Evolutionary conservation across 2,797 vertebrate species (phyloP).

Genomic region (Rhinophrynus dorsalis): DNA sequence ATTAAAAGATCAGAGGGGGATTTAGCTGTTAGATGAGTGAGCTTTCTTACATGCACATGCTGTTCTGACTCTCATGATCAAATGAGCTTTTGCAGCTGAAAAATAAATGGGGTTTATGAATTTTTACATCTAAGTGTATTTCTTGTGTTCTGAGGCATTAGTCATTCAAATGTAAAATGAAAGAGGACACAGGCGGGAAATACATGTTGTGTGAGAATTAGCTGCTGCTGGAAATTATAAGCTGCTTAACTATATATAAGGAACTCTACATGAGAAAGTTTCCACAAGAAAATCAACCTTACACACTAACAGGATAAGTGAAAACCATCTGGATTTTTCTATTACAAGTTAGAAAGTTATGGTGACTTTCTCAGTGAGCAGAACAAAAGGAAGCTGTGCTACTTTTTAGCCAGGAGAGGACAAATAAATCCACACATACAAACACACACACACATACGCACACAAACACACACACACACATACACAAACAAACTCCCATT

Average conservation of each 20-base stretch:
- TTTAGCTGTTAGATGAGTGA: conserved; percentile 88
- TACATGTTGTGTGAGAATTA: conserved; percentile 19
- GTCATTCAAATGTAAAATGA: conserved; percentile 52
- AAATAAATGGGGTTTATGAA: conserved; percentile 62
- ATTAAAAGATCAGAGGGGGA: conserved; percentile 98
- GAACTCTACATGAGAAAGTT: conserved; percentile 56
- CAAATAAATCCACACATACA: too few species aligned
- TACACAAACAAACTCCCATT: too few species aligned
- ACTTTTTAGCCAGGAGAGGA: too few species aligned
- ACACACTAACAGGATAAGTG: background rate
- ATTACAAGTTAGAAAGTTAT: too few species aligned
- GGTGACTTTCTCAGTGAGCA: too few species aligned
- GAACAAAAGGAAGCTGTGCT: too few species aligned
- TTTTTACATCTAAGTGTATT: conserved; percentile 57
- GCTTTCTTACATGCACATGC: conserved; percentile 75
- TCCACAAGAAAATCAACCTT: conserved; percentile 7
- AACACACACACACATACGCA: too few species aligned
- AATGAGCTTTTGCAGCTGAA: conserved; percentile 68
- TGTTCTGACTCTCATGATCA: conserved; percentile 68
- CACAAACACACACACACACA: too few species aligned
- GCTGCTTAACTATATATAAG: conserved; percentile 58
- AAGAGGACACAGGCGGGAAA: conserved; percentile 43
- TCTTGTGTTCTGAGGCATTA: conserved; percentile 54
- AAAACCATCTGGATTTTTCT: background rate
- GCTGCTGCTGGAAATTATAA: conserved; percentile 15